These are phyloP conservation scores for Elegia similella DNA, from an alignment of 2,888 invertebrate species.

Conservation along the genomic window DNA sequence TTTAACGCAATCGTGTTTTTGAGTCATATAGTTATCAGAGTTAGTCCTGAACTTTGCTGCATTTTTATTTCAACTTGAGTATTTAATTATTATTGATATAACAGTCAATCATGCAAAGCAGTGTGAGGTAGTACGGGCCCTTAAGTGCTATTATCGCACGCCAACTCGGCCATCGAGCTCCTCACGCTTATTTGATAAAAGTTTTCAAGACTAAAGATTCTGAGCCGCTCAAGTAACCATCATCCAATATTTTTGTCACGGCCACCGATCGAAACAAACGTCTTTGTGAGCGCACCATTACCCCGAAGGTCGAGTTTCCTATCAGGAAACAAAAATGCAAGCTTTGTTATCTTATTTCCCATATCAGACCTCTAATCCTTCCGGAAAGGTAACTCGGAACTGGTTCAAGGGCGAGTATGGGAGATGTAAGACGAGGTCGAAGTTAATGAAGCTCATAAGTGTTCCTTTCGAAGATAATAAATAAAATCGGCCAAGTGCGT, in stretches of 20 bases:
- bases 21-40: too few species aligned
- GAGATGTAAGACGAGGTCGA: background rate
- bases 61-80: too few species aligned
- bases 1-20: too few species aligned
- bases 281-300: background rate
- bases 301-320: background rate
- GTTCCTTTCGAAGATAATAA: background rate
- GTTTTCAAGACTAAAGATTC: too few species aligned
- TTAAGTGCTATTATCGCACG: too few species aligned
- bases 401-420: background rate
- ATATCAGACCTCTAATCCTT: background rate
- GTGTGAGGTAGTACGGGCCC: too few species aligned
- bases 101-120: too few species aligned
- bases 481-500: too few species aligned
- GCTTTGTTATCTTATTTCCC: background rate
- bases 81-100: too few species aligned
- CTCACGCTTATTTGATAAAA: too few species aligned
- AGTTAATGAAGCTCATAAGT: background rate
- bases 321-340: background rate
- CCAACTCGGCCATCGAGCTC: too few species aligned
- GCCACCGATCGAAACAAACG: background rate
- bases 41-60: too few species aligned
- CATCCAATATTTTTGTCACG: background rate
- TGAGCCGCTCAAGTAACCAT: background rate
- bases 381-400: background rate